Conservation (phyloP, 2,797 vertebrate species). For the Alosa sapidissima region DNA sequence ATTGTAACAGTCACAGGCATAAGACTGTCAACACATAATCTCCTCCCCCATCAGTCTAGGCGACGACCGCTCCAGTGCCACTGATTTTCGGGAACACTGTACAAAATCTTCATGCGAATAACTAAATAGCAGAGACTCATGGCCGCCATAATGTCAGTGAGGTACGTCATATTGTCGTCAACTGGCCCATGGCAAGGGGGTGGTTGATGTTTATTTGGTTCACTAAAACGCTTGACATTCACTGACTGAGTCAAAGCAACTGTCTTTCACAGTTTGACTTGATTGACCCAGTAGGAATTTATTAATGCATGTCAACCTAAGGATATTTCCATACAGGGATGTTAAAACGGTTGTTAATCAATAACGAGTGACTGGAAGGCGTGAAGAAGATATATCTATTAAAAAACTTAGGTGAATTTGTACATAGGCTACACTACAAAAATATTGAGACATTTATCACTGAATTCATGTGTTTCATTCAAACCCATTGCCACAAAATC, state of each 20-base stretch:
- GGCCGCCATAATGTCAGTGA: conserved; percentile 39
- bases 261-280: neutral
- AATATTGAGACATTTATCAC: too few relatives aligned
- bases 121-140: conserved; percentile 12
- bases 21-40: neutral
- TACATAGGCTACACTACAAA: too few relatives aligned
- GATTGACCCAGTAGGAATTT: too few relatives aligned
- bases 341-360: too few relatives aligned
- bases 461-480: too few relatives aligned
- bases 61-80: neutral
- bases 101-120: conserved; percentile 11
- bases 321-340: too few relatives aligned
- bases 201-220: neutral
- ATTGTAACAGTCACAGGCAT: conserved; percentile 12
- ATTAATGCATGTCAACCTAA: too few relatives aligned
- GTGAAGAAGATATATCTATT: too few relatives aligned
- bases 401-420: too few relatives aligned
- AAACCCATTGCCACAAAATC: too few relatives aligned
- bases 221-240: neutral
- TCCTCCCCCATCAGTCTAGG: neutral
- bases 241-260: neutral
- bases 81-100: neutral
- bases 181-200: neutral
- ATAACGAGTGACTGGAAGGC: too few relatives aligned
- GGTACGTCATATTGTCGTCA: conserved; percentile 44